A percentile compares a stretch with the other conserved stretches of the same genome.
phyloP scores from a whole-genome alignment of 2,888 invertebrate species.

The Drosophila anomelani region DNA sequence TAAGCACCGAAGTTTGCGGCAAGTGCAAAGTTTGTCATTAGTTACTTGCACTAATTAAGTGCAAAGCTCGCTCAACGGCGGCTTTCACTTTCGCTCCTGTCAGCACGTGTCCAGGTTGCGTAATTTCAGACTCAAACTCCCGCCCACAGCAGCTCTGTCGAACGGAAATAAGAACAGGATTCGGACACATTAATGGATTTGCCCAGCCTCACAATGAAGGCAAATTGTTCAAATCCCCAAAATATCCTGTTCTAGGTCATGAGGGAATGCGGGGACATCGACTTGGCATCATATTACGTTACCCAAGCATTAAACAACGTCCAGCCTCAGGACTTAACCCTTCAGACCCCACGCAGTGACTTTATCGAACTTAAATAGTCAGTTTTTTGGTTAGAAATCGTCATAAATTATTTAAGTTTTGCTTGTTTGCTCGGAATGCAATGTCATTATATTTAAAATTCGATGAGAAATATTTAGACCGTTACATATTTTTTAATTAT shows the following conservation, averaged over 20 bases:
- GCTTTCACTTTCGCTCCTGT: constrained; percentile 35
- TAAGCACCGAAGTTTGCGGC: constrained; percentile 21
- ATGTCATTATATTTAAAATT: neutral
- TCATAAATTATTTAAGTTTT: neutral
- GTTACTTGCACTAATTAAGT: constrained; percentile 74
- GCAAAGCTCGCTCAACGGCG: constrained; percentile 56
- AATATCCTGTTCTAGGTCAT: neutral
- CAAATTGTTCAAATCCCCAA: constrained; percentile 31
- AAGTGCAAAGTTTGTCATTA: constrained; percentile 68
- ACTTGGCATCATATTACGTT: neutral
- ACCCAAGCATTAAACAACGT: neutral
- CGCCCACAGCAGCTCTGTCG: neutral
- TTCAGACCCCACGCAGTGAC: neutral
- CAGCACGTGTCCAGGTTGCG: constrained; percentile 60
- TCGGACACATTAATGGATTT: constrained; percentile 41
- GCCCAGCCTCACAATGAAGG: constrained; percentile 34
- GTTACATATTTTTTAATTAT: neutral
- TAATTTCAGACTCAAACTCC: constrained; percentile 42
- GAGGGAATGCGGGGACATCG: neutral
- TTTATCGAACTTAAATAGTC: neutral
- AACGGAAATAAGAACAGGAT: neutral
- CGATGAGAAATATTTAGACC: no score
- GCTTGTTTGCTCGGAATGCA: neutral
- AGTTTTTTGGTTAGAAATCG: neutral
- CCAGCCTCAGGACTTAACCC: neutral